Evolutionary conservation across 1,140 invertebrate species (phyloP).

Genomic region (Aporrectodea caliginosa): DNA sequence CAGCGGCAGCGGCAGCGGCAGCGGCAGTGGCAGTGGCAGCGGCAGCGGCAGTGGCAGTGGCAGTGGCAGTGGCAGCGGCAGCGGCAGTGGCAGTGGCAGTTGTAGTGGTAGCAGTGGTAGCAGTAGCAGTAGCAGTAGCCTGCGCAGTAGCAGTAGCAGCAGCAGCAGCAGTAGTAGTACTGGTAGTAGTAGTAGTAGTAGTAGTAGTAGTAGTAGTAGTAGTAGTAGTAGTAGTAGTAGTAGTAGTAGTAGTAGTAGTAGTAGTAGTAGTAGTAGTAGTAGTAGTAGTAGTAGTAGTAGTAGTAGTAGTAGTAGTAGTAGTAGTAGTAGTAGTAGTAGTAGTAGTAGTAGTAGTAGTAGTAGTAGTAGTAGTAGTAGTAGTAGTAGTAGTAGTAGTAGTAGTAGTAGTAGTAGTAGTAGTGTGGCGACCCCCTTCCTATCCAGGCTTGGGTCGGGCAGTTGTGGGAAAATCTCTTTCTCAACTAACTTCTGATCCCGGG

Average conservation of each 20-base stretch:
- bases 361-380: constrained; percentile 19
- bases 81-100: background rate
- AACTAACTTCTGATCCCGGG: too few species aligned
- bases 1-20: background rate
- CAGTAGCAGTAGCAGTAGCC: background rate
- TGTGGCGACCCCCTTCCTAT: background rate
- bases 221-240: constrained; percentile 6
- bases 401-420: constrained; percentile 13
- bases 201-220: background rate
- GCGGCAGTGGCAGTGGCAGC: background rate
- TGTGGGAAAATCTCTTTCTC: too few species aligned
- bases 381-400: constrained; percentile 18
- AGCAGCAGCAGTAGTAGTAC: background rate
- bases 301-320: background rate
- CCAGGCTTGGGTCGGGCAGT: too few species aligned
- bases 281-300: background rate
- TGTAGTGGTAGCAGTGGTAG: background rate
- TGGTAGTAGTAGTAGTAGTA: background rate
- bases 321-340: constrained; percentile 10
- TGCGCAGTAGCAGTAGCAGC: background rate
- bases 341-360: constrained; percentile 8
- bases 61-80: background rate
- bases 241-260: constrained; percentile 21
- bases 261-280: constrained; percentile 16
- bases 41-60: background rate